Base-by-base conservation (phyloP, 2,113 vertebrate genomes). In the Embiotoca jacksoni region DNA sequence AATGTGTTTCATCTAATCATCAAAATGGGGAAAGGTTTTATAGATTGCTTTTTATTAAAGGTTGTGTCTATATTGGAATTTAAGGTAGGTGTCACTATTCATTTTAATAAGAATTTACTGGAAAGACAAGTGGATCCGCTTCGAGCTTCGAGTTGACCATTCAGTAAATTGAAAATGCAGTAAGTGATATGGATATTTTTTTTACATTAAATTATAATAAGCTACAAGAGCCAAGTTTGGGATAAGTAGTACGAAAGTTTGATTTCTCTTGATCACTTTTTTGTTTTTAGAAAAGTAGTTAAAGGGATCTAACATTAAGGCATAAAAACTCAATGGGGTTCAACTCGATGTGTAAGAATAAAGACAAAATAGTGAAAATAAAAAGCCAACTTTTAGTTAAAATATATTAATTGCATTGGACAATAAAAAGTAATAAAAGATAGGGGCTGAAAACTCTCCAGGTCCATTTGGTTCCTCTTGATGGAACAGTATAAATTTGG, bases 241-340 rank as follows among this genome's bases (percentile, higher is more conserved):
- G 39, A 41, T 9, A 56, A 58, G 10, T 3, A 23, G 16, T 36
- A 9, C 7, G 23, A 75, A 57, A 54, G 52, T 44, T 81, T 81
- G 49, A 63, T 69, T 54, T 55, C 23, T 53, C 36, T 39, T 37
- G 47, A 7, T 47, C 10, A 30, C 61, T 83, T 66, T 72, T 32
- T 35, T 75, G 7, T 23, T 23, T 65, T 71, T 3, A 57, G 16
- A 54, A 80, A 64, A 44, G 3, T 49, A 73, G 77, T 81, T 72
- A 69, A 31, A 54, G 1, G 4, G 33, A 41, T 64, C 53, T 58
- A 9, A 70, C 44, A 58, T 78, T 15, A 31, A 1, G 32, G 10
- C 4, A 36, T 56, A 65, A 46, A 65, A 39, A 44, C 11, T 31
- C 10, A 15, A 36, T 60, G n/a, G 15, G 35, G 44, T 35, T 50